Conservation (phyloP, 2,797 vertebrate genomes). For the Myiothlypis chrysogaster region DNA sequence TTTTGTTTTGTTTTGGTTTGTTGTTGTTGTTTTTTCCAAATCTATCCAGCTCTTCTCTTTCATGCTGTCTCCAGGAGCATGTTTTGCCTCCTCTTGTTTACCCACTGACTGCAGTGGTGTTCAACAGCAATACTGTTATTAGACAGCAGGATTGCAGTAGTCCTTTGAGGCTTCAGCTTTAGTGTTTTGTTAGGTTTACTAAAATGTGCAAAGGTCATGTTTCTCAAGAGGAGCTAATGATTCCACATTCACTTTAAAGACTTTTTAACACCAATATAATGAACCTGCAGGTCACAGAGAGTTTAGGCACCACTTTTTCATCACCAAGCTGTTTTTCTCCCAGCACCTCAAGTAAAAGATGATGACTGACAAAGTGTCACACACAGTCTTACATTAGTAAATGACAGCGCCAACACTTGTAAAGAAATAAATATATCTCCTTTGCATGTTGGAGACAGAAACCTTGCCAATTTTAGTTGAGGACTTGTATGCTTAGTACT, state of each 20-base stretch:
- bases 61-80: background rate
- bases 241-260: background rate
- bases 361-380: conserved; percentile 3
- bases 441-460: conserved; percentile 17
- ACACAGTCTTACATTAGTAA: background rate
- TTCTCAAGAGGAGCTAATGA: background rate
- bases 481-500: background rate
- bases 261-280: background rate
- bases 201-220: background rate
- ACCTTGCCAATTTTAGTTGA: background rate
- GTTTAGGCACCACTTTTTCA: background rate
- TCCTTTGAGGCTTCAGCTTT: background rate
- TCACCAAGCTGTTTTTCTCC: background rate
- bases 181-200: background rate
- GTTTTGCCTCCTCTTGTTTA: background rate
- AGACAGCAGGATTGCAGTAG: background rate
- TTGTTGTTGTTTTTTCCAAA: background rate
- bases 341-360: background rate
- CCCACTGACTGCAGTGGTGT: background rate
- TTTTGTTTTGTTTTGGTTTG: background rate
- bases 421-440: background rate
- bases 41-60: background rate
- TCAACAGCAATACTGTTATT: background rate
- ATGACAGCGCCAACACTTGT: background rate
- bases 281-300: background rate